Conservation (phyloP, 2,113 vertebrate species). For the Syngnathus scovelli region DNA sequence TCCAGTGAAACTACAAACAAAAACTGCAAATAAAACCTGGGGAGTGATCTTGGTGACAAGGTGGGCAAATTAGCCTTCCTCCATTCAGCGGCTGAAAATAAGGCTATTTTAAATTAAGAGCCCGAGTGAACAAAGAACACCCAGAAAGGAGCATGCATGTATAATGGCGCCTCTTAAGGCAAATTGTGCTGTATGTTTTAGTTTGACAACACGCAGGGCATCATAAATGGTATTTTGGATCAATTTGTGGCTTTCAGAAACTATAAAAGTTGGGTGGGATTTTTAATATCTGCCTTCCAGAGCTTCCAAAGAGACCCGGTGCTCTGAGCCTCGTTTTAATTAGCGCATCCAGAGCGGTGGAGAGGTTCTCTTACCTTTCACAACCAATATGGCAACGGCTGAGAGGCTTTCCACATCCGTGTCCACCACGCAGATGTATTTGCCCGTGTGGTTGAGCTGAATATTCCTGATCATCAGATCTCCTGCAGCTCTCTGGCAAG, state of each 20-base stretch:
- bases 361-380: constrained; percentile 76
- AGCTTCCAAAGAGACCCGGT: constrained; percentile 23
- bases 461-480: constrained; percentile 93
- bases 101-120: constrained; percentile 31
- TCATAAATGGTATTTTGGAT: constrained; percentile 7
- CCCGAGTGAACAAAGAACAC: constrained; percentile 14
- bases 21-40: constrained; percentile 25
- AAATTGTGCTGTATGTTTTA: constrained; percentile 14
- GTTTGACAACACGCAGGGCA: constrained; percentile 16
- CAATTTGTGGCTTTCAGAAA: constrained; percentile 2
- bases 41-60: constrained; percentile 24
- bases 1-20: constrained; percentile 35
- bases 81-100: constrained; percentile 25
- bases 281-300: constrained; percentile 7
- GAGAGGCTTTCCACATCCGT: constrained; percentile 88
- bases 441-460: constrained; percentile 85
- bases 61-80: constrained; percentile 5
- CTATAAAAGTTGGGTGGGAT: constrained; percentile 12
- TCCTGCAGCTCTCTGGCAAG: constrained; percentile 78
- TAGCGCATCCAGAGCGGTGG: constrained; percentile 30
- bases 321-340: constrained; percentile 42
- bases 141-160: constrained; percentile 8
- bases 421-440: constrained; percentile 86
- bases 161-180: constrained; percentile 1
- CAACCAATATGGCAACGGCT: constrained; percentile 81